Percentiles rank a stretch among this genome's conserved stretches.
Evolutionary conservation across 2,888 invertebrate species (phyloP).

Genomic region (Ormyrus pomaceus): DNA sequence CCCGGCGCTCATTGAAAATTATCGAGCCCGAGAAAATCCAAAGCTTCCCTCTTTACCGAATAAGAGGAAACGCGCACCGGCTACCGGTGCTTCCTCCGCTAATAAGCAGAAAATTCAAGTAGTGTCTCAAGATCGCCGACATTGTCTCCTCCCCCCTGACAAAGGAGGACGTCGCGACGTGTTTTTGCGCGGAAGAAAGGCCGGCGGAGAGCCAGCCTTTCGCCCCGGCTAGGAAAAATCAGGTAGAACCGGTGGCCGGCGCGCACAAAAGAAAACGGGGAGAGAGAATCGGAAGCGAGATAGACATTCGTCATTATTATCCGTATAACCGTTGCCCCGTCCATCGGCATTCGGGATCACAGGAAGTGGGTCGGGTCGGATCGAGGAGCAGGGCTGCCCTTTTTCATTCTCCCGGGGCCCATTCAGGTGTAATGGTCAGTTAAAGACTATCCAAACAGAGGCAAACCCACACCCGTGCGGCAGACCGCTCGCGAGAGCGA

Average conservation of each 20-base stretch:
- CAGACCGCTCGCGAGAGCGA: constrained; percentile 39
- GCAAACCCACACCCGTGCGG: constrained; percentile 63
- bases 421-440: constrained; percentile 76
- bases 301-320: constrained; percentile 70
- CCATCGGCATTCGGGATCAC: constrained; percentile 68
- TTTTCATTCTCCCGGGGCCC: constrained; percentile 66
- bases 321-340: constrained; percentile 63
- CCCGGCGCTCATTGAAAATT: constrained; percentile 26
- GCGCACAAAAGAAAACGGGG: constrained; percentile 25
- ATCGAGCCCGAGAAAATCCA: constrained; percentile 36
- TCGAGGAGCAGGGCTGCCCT: constrained; percentile 70
- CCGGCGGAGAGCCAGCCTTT: neutral
- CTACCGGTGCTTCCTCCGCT: neutral
- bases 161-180: neutral
- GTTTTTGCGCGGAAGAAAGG: neutral
- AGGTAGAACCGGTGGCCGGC: constrained; percentile 42
- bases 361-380: constrained; percentile 74
- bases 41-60: constrained; percentile 28
- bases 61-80: neutral
- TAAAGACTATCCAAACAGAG: constrained; percentile 72
- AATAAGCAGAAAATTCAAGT: constrained; percentile 22
- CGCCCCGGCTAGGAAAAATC: constrained; percentile 18
- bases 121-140: neutral
- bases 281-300: constrained; percentile 58
- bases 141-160: neutral